Base-by-base conservation (phyloP, 2,888 invertebrate species). In the Quadroppia sp. region DNA sequence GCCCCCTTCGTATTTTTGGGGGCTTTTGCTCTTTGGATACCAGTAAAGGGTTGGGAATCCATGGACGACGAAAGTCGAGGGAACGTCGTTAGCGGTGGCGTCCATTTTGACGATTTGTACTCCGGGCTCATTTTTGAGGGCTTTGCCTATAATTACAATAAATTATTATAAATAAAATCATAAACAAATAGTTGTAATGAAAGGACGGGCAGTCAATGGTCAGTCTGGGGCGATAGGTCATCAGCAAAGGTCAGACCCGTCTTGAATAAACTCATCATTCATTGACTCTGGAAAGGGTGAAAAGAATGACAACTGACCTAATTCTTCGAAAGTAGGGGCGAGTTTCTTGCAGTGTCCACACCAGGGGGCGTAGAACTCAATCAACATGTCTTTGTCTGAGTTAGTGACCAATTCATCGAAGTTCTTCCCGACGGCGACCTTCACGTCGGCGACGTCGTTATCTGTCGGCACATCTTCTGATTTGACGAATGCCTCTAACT, bases 1-100 rank as follows among this genome's bases (percentile, higher is more conserved):
- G 2, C 95, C 98, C 80, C 94, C 94, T 81, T 94, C 92, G 83
- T 96, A 97, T 83, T 89, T 87, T 76, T 89, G 87, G 32, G 96
- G 94, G 77, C 86, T 84, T 82, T 91, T 90, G 71, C 85, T 83
- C 80, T 91, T 89, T 15, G 96, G 91, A 77, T 90, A 87, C 94
- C 95, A 99, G 87, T 87, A 99, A 76, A 99, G 86, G 6, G 98
- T 99, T 74, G 99, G 99, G 89, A 98, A 99, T 13, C 99, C 99
- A 75, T 89, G 88, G 13, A 99, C 99, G 80, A 96, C 92, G 83
- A 87, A 99, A 11, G 86, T 84, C 77, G 89, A 85, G 77, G 97
- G 95, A 80, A 97, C 97, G 86, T 99, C 99, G 83, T 99, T 99
- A 78, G 94, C 93, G 15, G 98, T 97, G 17, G 98, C 98, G 83